Conservation (phyloP, 2,888 invertebrate species). For the Barypeithes pellucidus region DNA sequence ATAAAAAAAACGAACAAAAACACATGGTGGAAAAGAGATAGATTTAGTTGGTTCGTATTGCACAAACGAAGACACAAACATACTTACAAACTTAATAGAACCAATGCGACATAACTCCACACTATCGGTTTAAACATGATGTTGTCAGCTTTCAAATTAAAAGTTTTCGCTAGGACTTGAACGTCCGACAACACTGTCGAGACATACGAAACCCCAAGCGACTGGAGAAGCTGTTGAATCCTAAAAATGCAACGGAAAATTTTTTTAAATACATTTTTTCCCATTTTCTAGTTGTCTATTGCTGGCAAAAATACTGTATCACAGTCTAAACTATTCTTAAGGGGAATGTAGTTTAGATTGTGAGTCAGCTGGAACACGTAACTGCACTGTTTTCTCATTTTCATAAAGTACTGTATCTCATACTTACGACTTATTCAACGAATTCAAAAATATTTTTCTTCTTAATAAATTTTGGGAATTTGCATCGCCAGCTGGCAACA, state of each 20-base stretch:
- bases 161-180: conserved; percentile 75
- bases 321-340: too few relatives aligned
- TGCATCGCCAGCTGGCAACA: conserved; percentile 79
- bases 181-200: conserved; percentile 68
- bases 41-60: background rate
- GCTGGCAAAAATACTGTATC: too few relatives aligned
- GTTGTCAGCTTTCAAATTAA: conserved; percentile 80
- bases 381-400: too few relatives aligned
- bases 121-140: conserved; percentile 82
- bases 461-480: conserved; percentile 80
- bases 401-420: too few relatives aligned
- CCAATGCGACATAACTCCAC: conserved; percentile 81
- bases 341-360: too few relatives aligned
- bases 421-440: conserved; percentile 77
- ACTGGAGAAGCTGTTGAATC: conserved; percentile 60
- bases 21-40: background rate
- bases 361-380: too few relatives aligned
- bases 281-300: too few relatives aligned
- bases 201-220: conserved; percentile 55
- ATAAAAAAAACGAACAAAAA: conserved; percentile 43
- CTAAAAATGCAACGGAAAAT: conserved; percentile 56
- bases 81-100: conserved; percentile 79
- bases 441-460: conserved; percentile 79
- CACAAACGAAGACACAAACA: background rate
- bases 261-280: too few relatives aligned